These are phyloP conservation scores for Carposina sasakii DNA, from an alignment of 1,140 invertebrate genomes.

Conservation along the genomic window DNA sequence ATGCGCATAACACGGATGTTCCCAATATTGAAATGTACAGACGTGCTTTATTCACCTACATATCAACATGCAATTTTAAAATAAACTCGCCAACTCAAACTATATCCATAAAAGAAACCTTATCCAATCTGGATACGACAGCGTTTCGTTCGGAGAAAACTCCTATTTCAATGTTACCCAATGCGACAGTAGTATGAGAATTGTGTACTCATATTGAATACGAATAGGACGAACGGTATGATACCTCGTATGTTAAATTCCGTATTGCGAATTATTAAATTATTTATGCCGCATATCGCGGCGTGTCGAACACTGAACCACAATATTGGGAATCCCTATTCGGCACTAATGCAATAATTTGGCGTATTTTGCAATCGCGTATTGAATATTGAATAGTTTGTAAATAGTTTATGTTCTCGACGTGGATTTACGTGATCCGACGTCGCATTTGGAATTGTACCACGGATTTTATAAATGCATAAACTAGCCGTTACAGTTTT, in stretches of 20 bases:
- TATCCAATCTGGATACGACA: slow-evolving; percentile 38
- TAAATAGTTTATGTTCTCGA: slow-evolving; percentile 71
- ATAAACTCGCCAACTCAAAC: slow-evolving; percentile 53
- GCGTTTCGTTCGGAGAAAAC: slow-evolving; percentile 47
- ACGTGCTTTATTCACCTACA: slow-evolving; percentile 72
- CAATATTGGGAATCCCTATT: slow-evolving; percentile 71
- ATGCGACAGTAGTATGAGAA: slow-evolving; percentile 70
- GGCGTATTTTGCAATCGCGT: slow-evolving; percentile 70
- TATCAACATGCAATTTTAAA: slow-evolving; percentile 68
- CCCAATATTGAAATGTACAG: slow-evolving; percentile 72
- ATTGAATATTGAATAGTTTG: slow-evolving; percentile 70
- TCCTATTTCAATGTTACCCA: slow-evolving; percentile 54
- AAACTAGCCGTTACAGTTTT: too few relatives aligned
- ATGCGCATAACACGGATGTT: slow-evolving; percentile 72
- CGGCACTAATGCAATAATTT: slow-evolving; percentile 72
- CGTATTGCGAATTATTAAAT: slow-evolving; percentile 73
- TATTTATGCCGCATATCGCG: slow-evolving; percentile 70
- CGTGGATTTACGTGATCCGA: slow-evolving; percentile 69
- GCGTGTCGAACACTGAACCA: slow-evolving; percentile 65
- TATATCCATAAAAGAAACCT: too few relatives aligned
- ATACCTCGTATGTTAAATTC: slow-evolving; percentile 67
- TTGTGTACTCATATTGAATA: slow-evolving; percentile 72
- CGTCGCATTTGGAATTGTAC: slow-evolving; percentile 58
- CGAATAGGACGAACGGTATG: slow-evolving; percentile 65
- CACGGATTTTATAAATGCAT: too few relatives aligned